These are phyloP conservation scores for Naso thynnoides DNA, from an alignment of 2,797 vertebrate genomes.

Conservation along the genomic window DNA sequence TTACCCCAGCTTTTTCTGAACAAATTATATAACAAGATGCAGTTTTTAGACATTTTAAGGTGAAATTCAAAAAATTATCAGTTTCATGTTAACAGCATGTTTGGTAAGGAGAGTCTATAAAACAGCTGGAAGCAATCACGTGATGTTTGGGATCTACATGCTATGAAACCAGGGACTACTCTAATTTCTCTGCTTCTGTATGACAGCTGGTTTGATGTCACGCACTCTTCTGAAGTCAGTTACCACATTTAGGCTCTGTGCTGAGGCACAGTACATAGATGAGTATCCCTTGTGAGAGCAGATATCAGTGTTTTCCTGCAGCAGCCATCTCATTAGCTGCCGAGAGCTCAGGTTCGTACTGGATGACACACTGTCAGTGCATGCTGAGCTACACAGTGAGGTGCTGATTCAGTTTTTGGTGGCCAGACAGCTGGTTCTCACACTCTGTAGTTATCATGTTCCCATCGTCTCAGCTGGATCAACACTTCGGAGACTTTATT, in stretches of 20 bases:
- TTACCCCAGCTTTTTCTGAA: too few relatives aligned
- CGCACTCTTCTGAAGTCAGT: constrained; percentile 12
- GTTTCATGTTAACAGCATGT: neutral
- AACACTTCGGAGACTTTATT: constrained; percentile 6
- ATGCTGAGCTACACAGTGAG: neutral
- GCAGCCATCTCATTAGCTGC: constrained; percentile 14
- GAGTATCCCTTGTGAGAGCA: neutral
- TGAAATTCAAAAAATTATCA: too few relatives aligned
- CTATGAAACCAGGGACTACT: neutral
- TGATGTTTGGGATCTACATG: neutral
- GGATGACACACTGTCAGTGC: neutral
- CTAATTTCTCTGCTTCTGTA: neutral
- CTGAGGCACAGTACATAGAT: neutral
- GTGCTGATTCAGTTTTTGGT: neutral
- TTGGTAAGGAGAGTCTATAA: neutral
- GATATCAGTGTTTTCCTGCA: constrained; percentile 8
- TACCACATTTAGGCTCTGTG: constrained; percentile 5
- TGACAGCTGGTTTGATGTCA: constrained; percentile 5
- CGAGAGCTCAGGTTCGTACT: constrained; percentile 7
- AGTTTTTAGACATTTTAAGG: too few relatives aligned
- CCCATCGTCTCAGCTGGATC: neutral
- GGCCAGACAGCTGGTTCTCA: neutral
- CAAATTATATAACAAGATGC: too few relatives aligned
- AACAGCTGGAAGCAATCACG: neutral
- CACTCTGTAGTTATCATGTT: neutral